Evolutionary conservation across 2,888 invertebrate genomes (phyloP).

Genomic region (Teinopalpus imperialis): DNA sequence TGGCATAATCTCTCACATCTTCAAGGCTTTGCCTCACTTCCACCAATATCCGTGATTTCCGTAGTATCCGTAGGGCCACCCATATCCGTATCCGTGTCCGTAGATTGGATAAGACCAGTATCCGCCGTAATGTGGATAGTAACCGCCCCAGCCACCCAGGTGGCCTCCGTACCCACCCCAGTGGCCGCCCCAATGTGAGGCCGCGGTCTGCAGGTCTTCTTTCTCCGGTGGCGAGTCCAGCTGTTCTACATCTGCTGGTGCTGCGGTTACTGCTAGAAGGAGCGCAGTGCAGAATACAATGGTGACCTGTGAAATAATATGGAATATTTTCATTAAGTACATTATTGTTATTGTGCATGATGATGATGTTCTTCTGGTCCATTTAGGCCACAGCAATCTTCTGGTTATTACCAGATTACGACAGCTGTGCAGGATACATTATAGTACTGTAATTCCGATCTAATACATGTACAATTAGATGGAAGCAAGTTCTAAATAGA

Average conservation of each 20-base stretch:
- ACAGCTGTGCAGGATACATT: too few relatives aligned
- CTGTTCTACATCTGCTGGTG: conserved; percentile 51
- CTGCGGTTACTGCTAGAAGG: conserved; percentile 46
- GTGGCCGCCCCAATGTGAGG: conserved; percentile 62
- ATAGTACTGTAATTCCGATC: too few relatives aligned
- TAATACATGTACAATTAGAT: too few relatives aligned
- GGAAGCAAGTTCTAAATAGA: too few relatives aligned
- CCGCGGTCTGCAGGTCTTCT: conserved; percentile 67
- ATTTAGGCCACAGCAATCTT: too few relatives aligned
- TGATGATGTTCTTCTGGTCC: too few relatives aligned
- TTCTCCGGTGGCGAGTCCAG: conserved; percentile 53
- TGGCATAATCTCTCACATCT: conserved; percentile 33
- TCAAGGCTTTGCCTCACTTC: conserved; percentile 21
- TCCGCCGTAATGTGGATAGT: conserved; percentile 38
- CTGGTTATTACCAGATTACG: too few relatives aligned
- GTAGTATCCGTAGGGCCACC: conserved; percentile 37
- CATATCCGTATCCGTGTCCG: conserved; percentile 37
- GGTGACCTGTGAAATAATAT: conserved; percentile 46
- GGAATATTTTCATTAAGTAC: too few relatives aligned
- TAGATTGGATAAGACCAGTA: conserved; percentile 35
- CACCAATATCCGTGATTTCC: conserved; percentile 35
- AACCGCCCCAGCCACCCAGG: conserved; percentile 38
- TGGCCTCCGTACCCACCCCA: conserved; percentile 44
- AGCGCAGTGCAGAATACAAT: conserved; percentile 47
- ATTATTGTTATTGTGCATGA: too few relatives aligned